Percentiles rank a stretch among this genome's conserved stretches.
Conservation (phyloP, 2,888 invertebrate genomes). For the Nipponacmea schrenckii region DNA sequence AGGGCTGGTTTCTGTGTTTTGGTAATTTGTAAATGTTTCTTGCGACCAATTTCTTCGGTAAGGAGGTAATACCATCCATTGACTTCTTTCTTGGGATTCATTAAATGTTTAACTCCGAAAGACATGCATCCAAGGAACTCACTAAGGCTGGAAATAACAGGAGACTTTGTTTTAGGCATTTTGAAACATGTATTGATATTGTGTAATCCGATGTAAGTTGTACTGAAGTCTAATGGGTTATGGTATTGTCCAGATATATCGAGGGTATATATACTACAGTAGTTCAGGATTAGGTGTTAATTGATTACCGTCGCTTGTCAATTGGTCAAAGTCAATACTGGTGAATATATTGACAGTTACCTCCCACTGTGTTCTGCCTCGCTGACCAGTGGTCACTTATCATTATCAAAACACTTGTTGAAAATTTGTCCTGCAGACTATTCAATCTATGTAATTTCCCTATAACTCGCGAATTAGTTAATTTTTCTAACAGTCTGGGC, state of each 20-base stretch:
- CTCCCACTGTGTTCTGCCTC: neutral
- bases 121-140: constrained; percentile 95
- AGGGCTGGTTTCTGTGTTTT: constrained; percentile 39
- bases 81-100: constrained; percentile 73
- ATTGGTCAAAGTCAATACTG: neutral
- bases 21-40: constrained; percentile 68
- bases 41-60: constrained; percentile 75
- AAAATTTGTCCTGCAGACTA: too few species aligned
- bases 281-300: neutral
- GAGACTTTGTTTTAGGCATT: constrained; percentile 1
- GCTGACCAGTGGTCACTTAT: neutral
- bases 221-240: too few species aligned
- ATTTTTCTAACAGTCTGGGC: neutral
- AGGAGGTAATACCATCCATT: constrained; percentile 81
- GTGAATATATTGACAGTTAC: neutral
- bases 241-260: too few species aligned
- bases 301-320: neutral
- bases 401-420: neutral
- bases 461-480: neutral
- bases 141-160: constrained; percentile 77
- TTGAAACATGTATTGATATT: neutral
- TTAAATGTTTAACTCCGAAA: constrained; percentile 85
- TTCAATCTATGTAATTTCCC: too few species aligned
- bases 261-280: too few species aligned
- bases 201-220: too few species aligned